phyloP scores from a whole-genome alignment of 2,888 invertebrate species.

The Corbicula japonica region DNA sequence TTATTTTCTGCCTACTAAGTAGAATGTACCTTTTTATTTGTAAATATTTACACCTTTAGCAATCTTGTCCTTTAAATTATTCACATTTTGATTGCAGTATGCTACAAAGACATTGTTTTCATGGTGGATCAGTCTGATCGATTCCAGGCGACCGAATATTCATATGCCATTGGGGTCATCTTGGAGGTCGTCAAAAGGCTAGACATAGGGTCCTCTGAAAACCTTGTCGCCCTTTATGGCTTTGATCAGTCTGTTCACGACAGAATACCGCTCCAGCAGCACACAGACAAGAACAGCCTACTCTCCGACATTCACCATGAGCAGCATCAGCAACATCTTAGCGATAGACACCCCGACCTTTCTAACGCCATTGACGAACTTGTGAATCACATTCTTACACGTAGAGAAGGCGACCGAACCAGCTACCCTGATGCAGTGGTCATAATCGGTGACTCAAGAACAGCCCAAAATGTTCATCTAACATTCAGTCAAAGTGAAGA shows the following conservation, averaged over 20 bases:
- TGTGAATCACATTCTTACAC: slow-evolving; percentile 25
- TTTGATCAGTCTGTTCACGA: slow-evolving; percentile 13
- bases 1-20: too few species aligned
- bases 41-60: too few species aligned
- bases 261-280: slow-evolving; percentile 31
- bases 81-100: too few species aligned
- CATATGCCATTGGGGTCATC: slow-evolving; percentile 15
- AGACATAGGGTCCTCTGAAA: slow-evolving; percentile 36
- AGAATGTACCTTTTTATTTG: too few species aligned
- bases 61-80: too few species aligned
- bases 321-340: neutral
- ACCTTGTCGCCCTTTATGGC: slow-evolving; percentile 36
- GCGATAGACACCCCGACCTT: slow-evolving; percentile 1
- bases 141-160: neutral
- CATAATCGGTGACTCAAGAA: slow-evolving; percentile 35
- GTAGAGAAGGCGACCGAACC: slow-evolving; percentile 41
- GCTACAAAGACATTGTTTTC: slow-evolving; percentile 53
- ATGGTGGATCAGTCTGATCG: slow-evolving; percentile 42
- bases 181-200: slow-evolving; percentile 28
- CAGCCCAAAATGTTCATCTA: neutral
- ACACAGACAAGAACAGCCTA: slow-evolving; percentile 22
- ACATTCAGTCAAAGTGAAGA: too few species aligned
- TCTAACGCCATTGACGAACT: slow-evolving; percentile 39
- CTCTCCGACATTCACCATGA: slow-evolving; percentile 35
- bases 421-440: slow-evolving; percentile 45